Evolutionary conservation across 2,113 vertebrate species (phyloP).

Genomic region (Gnathonemus longibarbis): DNA sequence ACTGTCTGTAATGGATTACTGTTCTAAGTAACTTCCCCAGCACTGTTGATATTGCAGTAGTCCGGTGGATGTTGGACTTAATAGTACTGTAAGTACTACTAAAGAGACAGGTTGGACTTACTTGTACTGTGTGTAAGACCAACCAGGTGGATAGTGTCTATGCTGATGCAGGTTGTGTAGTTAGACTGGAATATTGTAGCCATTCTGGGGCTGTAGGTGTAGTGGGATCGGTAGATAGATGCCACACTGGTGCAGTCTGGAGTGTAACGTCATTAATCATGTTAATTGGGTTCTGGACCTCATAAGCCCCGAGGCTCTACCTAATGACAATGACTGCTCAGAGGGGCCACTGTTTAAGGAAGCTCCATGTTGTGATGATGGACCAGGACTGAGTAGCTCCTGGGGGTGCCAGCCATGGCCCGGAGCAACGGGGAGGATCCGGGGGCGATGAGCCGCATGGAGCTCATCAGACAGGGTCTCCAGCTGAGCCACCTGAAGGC

Average conservation of each 20-base stretch:
- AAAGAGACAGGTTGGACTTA: neutral
- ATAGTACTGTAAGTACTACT: neutral
- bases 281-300: neutral
- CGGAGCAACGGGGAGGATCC: slow-evolving; percentile 77
- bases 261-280: neutral
- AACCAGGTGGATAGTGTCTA: neutral
- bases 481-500: slow-evolving; percentile 70
- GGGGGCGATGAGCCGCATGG: slow-evolving; percentile 63
- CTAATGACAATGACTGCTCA: neutral
- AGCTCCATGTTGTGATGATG: neutral
- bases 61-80: neutral
- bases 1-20: no score
- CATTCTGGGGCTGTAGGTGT: neutral
- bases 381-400: neutral
- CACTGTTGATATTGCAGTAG: neutral
- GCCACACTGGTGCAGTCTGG: neutral
- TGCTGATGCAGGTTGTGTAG: neutral
- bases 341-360: neutral
- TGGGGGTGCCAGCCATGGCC: slow-evolving; percentile 59
- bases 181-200: neutral
- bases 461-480: slow-evolving; percentile 73
- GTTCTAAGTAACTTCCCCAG: no score
- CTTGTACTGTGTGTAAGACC: neutral
- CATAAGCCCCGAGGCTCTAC: neutral
- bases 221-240: neutral